Conservation (phyloP, 2,888 invertebrate genomes). For the Torymus tubicola region DNA sequence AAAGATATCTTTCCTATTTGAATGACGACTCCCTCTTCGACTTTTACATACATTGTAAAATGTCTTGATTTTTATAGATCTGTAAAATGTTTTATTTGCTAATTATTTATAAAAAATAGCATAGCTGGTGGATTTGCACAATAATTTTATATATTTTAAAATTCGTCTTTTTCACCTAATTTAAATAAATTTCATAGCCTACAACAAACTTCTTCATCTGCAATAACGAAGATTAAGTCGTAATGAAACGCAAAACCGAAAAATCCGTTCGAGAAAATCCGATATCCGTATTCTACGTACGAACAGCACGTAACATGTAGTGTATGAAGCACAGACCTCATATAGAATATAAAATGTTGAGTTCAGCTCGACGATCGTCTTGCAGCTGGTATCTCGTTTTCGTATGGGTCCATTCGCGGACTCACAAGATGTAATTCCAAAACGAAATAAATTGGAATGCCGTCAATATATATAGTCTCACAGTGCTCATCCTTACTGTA, state of each 20-base stretch:
- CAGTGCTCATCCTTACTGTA: slow-evolving; percentile 3
- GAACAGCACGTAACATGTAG: slow-evolving; percentile 58
- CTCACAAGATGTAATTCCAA: slow-evolving; percentile 38
- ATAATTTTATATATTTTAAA: too few species aligned
- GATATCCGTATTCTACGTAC: slow-evolving; percentile 44
- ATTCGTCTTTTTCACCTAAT: too few species aligned
- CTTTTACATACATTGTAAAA: too few species aligned
- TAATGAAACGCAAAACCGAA: slow-evolving; percentile 42
- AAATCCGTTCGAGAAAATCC: slow-evolving; percentile 16
- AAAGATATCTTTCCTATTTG: too few species aligned
- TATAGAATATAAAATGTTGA: slow-evolving; percentile 40
- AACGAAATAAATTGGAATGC: slow-evolving; percentile 33
- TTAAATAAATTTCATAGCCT: too few species aligned
- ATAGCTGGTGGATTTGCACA: too few species aligned
- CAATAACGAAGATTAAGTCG: not conserved
- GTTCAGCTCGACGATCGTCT: slow-evolving; percentile 17
- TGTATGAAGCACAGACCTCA: slow-evolving; percentile 53
- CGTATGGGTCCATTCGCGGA: not conserved
- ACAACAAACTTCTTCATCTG: not conserved
- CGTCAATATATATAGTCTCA: not conserved
- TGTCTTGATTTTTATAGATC: too few species aligned
- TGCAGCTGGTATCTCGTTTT: slow-evolving; percentile 10
- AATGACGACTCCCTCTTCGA: too few species aligned
- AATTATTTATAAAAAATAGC: too few species aligned
- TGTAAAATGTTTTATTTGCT: too few species aligned